Evolutionary conservation across 2,797 vertebrate species (phyloP).

Genomic region (Neosilurus hyrtlii): DNA sequence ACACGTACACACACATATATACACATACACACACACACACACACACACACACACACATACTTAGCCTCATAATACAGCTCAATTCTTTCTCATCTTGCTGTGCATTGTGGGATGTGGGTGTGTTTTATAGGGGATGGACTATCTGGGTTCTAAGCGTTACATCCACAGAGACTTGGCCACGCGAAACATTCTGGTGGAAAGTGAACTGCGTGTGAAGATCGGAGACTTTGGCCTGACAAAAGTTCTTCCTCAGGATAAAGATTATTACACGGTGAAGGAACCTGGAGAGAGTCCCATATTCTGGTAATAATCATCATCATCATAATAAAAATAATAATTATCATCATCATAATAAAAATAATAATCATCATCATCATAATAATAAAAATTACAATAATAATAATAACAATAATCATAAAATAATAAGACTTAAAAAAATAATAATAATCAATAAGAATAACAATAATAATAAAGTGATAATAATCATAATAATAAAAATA

Average conservation of each 20-base stretch:
- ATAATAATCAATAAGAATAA: no score
- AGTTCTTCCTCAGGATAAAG: slow-evolving; percentile 94
- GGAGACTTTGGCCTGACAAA: slow-evolving; percentile 97
- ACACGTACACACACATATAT: no score
- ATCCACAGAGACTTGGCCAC: slow-evolving; percentile 96
- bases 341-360: no score
- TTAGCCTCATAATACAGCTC: neutral
- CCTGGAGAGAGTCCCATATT: slow-evolving; percentile 98
- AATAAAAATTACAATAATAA: neutral
- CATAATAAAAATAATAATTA: no score
- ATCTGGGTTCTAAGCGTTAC: slow-evolving; percentile 89
- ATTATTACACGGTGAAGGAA: slow-evolving; percentile 96
- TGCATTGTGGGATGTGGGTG: slow-evolving; percentile 23
- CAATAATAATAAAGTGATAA: no score
- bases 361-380: neutral
- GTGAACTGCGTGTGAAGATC: slow-evolving; percentile 96
- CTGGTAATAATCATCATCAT: slow-evolving; percentile 90
- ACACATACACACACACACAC: neutral
- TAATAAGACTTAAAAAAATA: no score
- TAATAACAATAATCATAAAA: neutral
- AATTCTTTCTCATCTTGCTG: neutral
- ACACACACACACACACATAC: neutral
- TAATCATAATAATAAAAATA: no score
- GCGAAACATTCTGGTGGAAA: slow-evolving; percentile 95
- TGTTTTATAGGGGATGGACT: slow-evolving; percentile 89